These are phyloP conservation scores for Campoplex capitator DNA, from an alignment of 2,888 invertebrate genomes.

Conservation along the genomic window DNA sequence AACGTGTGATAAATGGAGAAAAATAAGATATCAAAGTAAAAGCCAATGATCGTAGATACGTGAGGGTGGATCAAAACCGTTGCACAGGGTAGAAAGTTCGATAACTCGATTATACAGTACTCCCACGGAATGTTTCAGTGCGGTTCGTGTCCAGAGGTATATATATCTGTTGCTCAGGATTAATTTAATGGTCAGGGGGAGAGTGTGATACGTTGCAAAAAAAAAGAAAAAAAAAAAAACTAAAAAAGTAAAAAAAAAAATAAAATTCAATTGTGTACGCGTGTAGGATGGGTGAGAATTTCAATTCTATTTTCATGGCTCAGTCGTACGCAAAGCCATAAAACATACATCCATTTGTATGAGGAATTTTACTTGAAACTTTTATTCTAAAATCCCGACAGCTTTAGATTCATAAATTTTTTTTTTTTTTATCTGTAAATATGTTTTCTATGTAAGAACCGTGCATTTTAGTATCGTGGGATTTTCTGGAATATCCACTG, in stretches of 20 bases:
- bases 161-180: conserved; percentile 72
- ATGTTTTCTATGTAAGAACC: neutral
- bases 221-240: conserved; percentile 9
- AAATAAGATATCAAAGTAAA: conserved; percentile 37
- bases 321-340: conserved; percentile 55
- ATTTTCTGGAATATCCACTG: neutral
- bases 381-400: neutral
- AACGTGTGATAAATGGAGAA: neutral
- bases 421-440: neutral
- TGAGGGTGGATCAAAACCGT: conserved; percentile 41
- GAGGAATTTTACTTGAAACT: conserved; percentile 3
- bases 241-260: conserved; percentile 32
- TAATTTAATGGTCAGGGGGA: conserved; percentile 73
- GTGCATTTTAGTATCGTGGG: neutral
- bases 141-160: conserved; percentile 50
- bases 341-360: conserved; percentile 13
- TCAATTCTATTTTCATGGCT: conserved; percentile 59
- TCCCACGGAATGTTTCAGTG: conserved; percentile 46
- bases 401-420: neutral
- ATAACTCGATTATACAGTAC: conserved; percentile 72
- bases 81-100: conserved; percentile 59
- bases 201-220: conserved; percentile 54
- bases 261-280: conserved; percentile 53
- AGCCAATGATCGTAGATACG: conserved; percentile 47
- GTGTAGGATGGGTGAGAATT: conserved; percentile 48